Evolutionary conservation across 2,797 vertebrate species (phyloP).

Genomic region (Pogoniulus pusillus): DNA sequence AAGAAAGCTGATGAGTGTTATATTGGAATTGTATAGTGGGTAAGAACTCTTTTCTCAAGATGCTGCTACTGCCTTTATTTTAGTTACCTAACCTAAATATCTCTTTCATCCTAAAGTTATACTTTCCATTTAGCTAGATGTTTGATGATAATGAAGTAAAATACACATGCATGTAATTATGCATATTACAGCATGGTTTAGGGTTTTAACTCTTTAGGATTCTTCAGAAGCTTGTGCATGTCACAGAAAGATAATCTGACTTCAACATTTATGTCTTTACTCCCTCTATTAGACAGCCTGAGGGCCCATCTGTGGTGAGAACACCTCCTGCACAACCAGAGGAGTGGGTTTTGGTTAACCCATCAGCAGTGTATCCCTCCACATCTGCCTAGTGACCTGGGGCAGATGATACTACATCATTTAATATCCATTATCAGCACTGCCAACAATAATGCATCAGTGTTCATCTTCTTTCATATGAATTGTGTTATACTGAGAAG

Average conservation of each 20-base stretch:
- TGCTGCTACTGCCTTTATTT: not conserved
- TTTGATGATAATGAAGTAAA: not conserved
- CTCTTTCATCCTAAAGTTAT: not conserved
- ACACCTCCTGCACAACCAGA: accelerated
- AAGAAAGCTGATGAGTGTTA: not conserved
- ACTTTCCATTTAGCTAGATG: not conserved
- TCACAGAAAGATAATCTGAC: not conserved
- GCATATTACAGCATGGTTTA: not conserved
- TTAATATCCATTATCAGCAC: not conserved
- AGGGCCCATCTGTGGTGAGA: not conserved
- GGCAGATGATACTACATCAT: not conserved
- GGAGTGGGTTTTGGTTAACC: accelerated
- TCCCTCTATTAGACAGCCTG: no score
- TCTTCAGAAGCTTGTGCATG: not conserved
- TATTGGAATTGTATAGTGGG: not conserved
- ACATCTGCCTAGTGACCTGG: not conserved
- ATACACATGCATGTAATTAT: not conserved
- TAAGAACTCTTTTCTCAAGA: not conserved
- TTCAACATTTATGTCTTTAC: not conserved
- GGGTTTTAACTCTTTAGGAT: not conserved
- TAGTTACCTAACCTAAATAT: not conserved
- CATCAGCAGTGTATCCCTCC: not conserved
- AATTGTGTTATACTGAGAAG: not conserved
- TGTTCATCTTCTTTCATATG: not conserved
- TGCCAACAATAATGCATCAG: not conserved